Evolutionary conservation across 2,888 invertebrate species (phyloP).

Genomic region (Mimas tiliae): DNA sequence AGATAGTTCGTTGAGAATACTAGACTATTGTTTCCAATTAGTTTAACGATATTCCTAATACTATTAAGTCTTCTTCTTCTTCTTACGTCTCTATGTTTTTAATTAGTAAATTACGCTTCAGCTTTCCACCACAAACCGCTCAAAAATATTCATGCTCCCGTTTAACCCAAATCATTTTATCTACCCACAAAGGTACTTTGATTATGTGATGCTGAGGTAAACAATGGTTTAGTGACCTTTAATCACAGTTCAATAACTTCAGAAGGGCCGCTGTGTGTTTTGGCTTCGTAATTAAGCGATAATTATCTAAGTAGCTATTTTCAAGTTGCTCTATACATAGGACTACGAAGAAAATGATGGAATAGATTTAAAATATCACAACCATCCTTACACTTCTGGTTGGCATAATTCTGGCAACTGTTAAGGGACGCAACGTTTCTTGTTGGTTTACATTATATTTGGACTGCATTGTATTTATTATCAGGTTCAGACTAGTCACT

Average conservation of each 20-base stretch:
- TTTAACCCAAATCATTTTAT: not conserved
- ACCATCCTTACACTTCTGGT: not conserved
- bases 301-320: slow-evolving; percentile 5
- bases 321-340: not conserved
- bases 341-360: not conserved
- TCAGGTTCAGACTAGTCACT: too few species aligned
- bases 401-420: too few species aligned
- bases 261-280: slow-evolving; percentile 3
- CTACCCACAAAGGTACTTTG: slow-evolving; percentile 3
- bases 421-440: too few species aligned
- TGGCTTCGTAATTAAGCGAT: slow-evolving; percentile 16
- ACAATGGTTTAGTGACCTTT: slow-evolving; percentile 23
- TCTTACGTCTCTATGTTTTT: too few species aligned
- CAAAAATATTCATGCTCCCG: not conserved
- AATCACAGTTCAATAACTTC: slow-evolving; percentile 22
- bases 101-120: too few species aligned
- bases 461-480: too few species aligned
- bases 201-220: slow-evolving; percentile 9
- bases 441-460: too few species aligned
- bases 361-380: not conserved
- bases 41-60: too few species aligned
- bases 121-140: too few species aligned
- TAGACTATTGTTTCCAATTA: too few species aligned
- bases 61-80: too few species aligned
- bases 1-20: too few species aligned